Percentiles rank a stretch among this genome's conserved stretches.
phyloP scores from a whole-genome alignment of 1,140 invertebrate genomes.

The Hyposmocoma kahamanoa region DNA sequence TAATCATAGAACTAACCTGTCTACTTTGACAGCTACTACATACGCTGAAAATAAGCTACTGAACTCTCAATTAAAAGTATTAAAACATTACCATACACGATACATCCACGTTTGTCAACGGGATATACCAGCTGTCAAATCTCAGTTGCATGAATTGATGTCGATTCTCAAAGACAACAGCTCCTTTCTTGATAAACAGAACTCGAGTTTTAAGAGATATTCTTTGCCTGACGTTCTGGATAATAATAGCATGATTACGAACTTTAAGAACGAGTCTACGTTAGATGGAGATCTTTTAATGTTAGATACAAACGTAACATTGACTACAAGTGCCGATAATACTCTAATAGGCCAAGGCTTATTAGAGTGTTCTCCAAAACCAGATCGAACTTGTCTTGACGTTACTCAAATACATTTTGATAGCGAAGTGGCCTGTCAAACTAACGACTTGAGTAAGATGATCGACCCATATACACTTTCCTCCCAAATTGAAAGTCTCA shows the following conservation, averaged over 20 bases:
- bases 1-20: conserved; percentile 57
- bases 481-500: not conserved
- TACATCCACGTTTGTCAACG: conserved; percentile 56
- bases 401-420: conserved; percentile 28
- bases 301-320: conserved; percentile 57
- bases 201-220: conserved; percentile 41
- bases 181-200: conserved; percentile 17
- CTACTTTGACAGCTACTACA: conserved; percentile 63
- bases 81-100: conserved; percentile 51
- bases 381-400: conserved; percentile 54
- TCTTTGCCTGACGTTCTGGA: conserved; percentile 43
- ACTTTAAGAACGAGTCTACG: conserved; percentile 52
- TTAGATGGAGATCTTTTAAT: conserved; percentile 60
- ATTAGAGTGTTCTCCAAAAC: too few species aligned
- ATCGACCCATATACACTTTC: not conserved
- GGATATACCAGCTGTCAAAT: conserved; percentile 54
- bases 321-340: conserved; percentile 46
- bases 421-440: conserved; percentile 43
- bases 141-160: conserved; percentile 42
- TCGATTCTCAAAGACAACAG: conserved; percentile 36
- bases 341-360: conserved; percentile 38
- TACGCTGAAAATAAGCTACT: conserved; percentile 61
- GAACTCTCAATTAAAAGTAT: conserved; percentile 50
- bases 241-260: conserved; percentile 26
- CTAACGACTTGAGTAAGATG: conserved; percentile 15